Evolutionary conservation across 2,888 invertebrate species (phyloP), one percentile per base, ranked within the genome.

Genomic region (Callyntrura sp.): DNA sequence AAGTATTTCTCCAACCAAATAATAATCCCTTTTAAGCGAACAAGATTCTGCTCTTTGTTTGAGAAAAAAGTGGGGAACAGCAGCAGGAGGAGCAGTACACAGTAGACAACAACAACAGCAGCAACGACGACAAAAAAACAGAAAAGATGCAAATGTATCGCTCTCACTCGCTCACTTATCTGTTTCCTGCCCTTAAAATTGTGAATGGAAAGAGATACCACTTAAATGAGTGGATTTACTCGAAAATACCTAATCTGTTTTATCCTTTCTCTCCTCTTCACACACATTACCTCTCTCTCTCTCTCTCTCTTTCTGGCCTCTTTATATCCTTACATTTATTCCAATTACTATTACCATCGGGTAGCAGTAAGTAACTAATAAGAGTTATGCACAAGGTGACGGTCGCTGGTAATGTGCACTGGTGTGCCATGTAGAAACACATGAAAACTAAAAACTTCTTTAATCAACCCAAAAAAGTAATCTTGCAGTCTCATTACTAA

Each of bases 31-130:
- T 73, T 73, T 73, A 73, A 73, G 12, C 12, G 85, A 73, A 85
- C 85, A 85, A 76, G 85, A 51, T 85, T 85, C 85, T 85, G 85
- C 85, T 85, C 73, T 76, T 85, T 68, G 85, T 73, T 28, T 20
- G 55, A 20, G 60, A 76, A 85, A 51, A 83, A 43, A 25, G 12
- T 25, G n/a, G 65, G n/a, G 25, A n/a, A n/a, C n/a, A n/a, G n/a
- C n/a, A n/a, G n/a, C n/a, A n/a, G n/a, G n/a, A n/a, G n/a, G n/a
- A n/a, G n/a, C n/a, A n/a, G n/a, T n/a, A n/a, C n/a, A n/a, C n/a
- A n/a, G n/a, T n/a, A n/a, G n/a, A n/a, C n/a, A n/a, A n/a, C n/a
- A n/a, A n/a, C n/a, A n/a, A n/a, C n/a, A n/a, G n/a, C n/a, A n/a
- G n/a, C n/a, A n/a, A n/a, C n/a, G n/a, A n/a, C n/a, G 20, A 20